Evolutionary conservation across 2,888 invertebrate species (phyloP), one percentile per base, ranked within the genome.

Genomic region (Sialis lutaria): DNA sequence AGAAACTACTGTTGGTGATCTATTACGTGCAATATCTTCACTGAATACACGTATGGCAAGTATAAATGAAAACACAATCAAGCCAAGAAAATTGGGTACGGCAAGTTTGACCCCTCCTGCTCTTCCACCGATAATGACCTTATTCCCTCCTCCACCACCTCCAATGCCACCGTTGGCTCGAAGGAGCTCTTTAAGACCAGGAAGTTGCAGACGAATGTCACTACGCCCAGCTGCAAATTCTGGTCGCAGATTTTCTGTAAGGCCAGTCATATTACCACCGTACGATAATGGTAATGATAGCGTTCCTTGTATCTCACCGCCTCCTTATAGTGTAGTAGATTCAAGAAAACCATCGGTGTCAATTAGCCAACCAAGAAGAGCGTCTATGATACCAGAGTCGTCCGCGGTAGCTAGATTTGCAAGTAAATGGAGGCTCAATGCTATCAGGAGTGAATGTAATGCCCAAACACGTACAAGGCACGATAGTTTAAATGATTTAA

Each of bases 1-100:
- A 62, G 79, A 85, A 55, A 88, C 88, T 0, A 84, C 86, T 22
- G 72, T 89, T 9, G 88, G 86, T 1, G 87, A 89, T 64, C 73
- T 89, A 46, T 71, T 89, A 31, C 70, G 86, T 48, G 86, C 85
- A 0, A 64, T 89, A 43, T 80, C 84, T 42, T 74, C 78, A n/a
- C 68, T 87, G 32, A 76, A 76, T 52, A 64, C 70, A 1, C 63
- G 67, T 44, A 68, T 70, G 0, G 67, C 60, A 32, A 58, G 61
- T 1, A 57, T 61, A 1, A 60, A 61, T 4, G 57, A 54, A 10
- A 50, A 54, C 2, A 48, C 55, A 6, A 56, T 54, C 13, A 67
- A 68, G 1, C 67, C 68, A 48, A 64, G 74, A 9, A 75, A 75
- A 58, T 52, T 70, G 51, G 75, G 75, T 10, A 72, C 67, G 0